Conservation (phyloP, 2,797 vertebrate species). For the Molothrus aeneus region DNA sequence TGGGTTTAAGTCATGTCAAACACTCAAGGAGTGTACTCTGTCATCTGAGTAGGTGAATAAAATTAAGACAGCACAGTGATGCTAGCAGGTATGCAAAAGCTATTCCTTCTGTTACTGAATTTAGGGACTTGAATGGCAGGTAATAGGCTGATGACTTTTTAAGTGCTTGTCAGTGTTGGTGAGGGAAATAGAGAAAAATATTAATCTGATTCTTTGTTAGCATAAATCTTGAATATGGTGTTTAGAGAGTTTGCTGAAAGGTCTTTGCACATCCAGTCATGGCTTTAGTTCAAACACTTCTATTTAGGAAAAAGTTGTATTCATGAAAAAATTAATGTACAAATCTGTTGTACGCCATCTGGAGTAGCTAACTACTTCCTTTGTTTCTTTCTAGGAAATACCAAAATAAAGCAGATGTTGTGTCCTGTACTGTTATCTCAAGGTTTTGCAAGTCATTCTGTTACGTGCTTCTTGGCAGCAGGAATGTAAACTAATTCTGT, state of each 20-base stretch:
- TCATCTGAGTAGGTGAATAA: neutral
- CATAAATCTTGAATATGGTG: neutral
- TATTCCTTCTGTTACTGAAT: neutral
- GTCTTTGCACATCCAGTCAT: neutral
- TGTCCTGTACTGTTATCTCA: constrained; percentile 61
- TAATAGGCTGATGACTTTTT: neutral
- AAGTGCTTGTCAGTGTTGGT: neutral
- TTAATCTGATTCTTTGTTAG: neutral
- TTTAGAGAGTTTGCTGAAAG: neutral
- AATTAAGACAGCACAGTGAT: neutral
- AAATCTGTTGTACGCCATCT: neutral
- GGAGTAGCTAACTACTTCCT: constrained; percentile 37
- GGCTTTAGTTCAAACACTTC: neutral
- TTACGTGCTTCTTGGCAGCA: constrained; percentile 53
- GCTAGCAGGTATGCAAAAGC: neutral
- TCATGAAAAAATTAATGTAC: neutral
- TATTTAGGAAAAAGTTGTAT: neutral
- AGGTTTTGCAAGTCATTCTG: constrained; percentile 61
- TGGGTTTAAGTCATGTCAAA: neutral
- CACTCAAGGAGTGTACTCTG: neutral
- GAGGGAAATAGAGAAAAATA: neutral
- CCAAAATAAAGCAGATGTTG: constrained; percentile 66
- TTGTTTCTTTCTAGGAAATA: constrained; percentile 65
- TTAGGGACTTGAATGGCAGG: neutral
- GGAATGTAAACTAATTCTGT: constrained; percentile 70